Conservation (phyloP, 2,113 vertebrate species). For the Nothoprocta pentlandii region DNA sequence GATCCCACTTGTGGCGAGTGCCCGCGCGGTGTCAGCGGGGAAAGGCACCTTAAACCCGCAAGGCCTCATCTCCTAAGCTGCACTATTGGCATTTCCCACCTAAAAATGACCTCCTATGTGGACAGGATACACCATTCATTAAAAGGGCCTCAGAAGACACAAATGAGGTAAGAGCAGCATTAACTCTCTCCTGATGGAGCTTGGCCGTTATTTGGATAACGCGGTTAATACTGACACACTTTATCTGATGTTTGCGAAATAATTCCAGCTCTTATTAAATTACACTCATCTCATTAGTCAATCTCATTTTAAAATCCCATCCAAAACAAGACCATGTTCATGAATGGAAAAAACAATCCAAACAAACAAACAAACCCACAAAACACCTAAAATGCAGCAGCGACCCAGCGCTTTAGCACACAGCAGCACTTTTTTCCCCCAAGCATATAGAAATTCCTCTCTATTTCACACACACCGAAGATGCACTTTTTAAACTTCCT, state of each 20-base stretch:
- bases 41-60: neutral
- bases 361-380: too few relatives aligned
- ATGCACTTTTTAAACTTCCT: neutral
- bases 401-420: neutral
- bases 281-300: neutral
- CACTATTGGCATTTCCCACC: neutral
- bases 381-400: neutral
- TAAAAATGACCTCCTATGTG: fast-evolving
- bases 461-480: neutral
- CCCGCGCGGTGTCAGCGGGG: neutral
- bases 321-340: neutral
- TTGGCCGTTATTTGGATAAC: neutral
- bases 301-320: neutral
- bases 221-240: neutral
- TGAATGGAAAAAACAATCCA: neutral
- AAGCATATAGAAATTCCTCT: neutral
- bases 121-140: fast-evolving
- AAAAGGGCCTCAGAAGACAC: neutral
- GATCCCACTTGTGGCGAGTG: neutral
- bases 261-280: neutral
- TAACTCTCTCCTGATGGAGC: neutral
- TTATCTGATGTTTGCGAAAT: neutral
- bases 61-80: neutral
- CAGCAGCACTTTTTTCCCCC: neutral
- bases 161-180: fast-evolving